Conservation (phyloP, 2,113 vertebrate species). For the Nesogale talazaci region DNA sequence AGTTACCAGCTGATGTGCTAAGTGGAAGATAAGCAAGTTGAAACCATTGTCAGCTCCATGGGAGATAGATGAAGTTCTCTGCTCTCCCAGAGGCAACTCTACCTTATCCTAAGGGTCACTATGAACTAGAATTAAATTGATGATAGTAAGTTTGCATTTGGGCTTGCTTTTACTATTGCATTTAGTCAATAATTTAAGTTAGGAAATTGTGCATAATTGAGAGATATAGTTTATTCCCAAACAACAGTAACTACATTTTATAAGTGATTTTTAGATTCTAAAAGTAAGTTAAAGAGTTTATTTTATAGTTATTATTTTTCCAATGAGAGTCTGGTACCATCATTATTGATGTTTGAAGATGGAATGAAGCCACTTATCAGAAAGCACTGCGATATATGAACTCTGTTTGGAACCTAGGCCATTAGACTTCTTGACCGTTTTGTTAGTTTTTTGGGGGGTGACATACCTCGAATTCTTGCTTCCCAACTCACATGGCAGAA, state of each 20-base stretch:
- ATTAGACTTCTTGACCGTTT: background rate
- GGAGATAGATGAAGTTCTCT: too few relatives aligned
- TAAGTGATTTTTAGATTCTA: background rate
- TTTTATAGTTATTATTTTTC: conserved; percentile 16
- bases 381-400: background rate
- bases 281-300: background rate
- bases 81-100: too few relatives aligned
- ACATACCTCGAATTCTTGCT: too few relatives aligned
- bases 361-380: background rate
- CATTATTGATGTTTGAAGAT: background rate
- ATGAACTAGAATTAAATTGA: too few relatives aligned
- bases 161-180: background rate
- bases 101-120: too few relatives aligned
- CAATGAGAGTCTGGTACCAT: background rate
- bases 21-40: too few relatives aligned
- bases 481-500: too few relatives aligned
- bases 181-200: conserved; percentile 36
- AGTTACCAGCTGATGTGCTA: too few relatives aligned
- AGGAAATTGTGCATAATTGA: conserved; percentile 23
- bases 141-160: too few relatives aligned
- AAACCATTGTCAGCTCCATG: too few relatives aligned
- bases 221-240: background rate
- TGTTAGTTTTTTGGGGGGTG: too few relatives aligned
- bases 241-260: background rate
- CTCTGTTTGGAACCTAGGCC: background rate